These are phyloP conservation scores for Cyrtonyx montezumae DNA, from an alignment of 2,113 vertebrate species.

Conservation along the genomic window DNA sequence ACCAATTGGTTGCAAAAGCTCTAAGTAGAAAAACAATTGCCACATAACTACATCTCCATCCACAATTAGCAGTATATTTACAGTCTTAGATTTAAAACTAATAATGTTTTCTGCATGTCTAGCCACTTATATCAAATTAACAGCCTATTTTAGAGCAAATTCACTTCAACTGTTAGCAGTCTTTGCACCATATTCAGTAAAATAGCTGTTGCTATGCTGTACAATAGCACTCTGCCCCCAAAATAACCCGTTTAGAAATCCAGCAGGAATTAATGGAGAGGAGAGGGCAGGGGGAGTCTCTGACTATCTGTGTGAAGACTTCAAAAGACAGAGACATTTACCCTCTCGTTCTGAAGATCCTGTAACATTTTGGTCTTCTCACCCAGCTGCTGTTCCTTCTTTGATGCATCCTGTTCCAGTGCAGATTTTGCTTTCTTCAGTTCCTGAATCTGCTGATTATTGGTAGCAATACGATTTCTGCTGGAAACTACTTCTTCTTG, in stretches of 20 bases:
- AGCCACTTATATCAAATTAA: not conserved
- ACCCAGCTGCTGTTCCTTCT: slow-evolving; percentile 81
- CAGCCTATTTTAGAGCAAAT: not conserved
- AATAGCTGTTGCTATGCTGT: not conserved
- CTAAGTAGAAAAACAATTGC: not conserved
- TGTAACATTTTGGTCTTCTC: slow-evolving; percentile 82
- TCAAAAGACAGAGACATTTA: slow-evolving; percentile 53
- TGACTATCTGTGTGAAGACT: not conserved
- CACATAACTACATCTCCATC: not conserved
- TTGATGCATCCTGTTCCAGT: slow-evolving; percentile 84
- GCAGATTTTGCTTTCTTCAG: slow-evolving; percentile 76
- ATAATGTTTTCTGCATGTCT: not conserved
- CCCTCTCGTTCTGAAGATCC: slow-evolving; percentile 88
- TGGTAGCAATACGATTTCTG: slow-evolving; percentile 84
- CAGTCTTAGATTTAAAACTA: not conserved
- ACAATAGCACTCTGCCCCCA: not conserved
- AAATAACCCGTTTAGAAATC: not conserved
- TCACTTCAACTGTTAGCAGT: not conserved
- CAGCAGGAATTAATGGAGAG: not conserved
- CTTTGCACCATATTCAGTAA: not conserved
- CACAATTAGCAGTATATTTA: not conserved
- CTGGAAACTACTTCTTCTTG: slow-evolving; percentile 93
- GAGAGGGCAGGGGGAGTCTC: not conserved
- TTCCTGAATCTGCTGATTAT: slow-evolving; percentile 86
- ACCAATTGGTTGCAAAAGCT: not conserved